Evolutionary conservation across 2,797 vertebrate genomes (phyloP), one percentile per base, ranked within the genome.

Genomic region (Lepilemur septentrionalis): DNA sequence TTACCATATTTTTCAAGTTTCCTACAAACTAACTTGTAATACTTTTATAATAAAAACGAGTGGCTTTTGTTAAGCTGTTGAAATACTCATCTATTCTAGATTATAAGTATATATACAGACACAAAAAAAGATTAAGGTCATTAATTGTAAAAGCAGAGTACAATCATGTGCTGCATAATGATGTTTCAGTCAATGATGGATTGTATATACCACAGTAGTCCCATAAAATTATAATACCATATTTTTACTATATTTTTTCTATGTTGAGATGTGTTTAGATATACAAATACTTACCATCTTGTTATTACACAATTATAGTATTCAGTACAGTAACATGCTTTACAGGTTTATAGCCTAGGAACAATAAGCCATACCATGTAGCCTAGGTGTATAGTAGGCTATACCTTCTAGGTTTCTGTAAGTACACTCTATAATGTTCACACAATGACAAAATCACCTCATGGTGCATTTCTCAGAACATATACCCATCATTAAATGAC

Each of bases 1-100:
- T 91, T 81, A 30, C 5, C 23, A 48, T 43, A 82, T 91, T 63
- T 94, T 91, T 76, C 78, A 94, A 73, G 11, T 91, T 82, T 70
- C 43, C 35, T 48, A 30, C 23, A 79, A 70, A 92, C 78, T 18
- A 55, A 90, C 5, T 67, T 70, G 2, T 65, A 82, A 81, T 32
- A 84, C 32, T 63, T 85, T 86, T 75, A 38, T 38, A 69, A 69
- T 23, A 70, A 7, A 70, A 70, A 48, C 5, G 65, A 84, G 35
- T 48, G 30, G 17, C 28, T 85, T 61, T 57, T 92, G 30, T 55
- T 63, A 84, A 79, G 25, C 13, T 52, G 41, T 43, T 92, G 30
- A 78, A 86, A 81, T 87, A 38, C 11, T 38, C 43, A 80, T 25
- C 28, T 35, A 46, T 76, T 85, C 72, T 41, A 10, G 46, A 46